Percentiles rank a stretch among this genome's conserved stretches.
These are phyloP conservation scores for Pelecanoides urinatrix DNA, from an alignment of 2,113 vertebrate species.

Conservation along the genomic window DNA sequence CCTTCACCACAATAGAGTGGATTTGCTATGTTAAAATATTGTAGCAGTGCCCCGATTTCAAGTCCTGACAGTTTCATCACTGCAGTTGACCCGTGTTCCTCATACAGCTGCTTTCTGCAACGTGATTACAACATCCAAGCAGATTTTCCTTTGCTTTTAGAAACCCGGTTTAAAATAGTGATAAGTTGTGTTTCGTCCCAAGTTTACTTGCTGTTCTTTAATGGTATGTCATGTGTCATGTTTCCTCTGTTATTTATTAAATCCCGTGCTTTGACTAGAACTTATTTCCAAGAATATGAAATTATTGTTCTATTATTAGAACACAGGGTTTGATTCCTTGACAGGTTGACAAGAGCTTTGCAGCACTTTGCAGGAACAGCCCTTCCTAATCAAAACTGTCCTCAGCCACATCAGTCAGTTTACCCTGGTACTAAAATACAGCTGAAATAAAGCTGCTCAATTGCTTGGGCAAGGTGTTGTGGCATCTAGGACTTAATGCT, in stretches of 20 bases:
- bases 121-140: background rate
- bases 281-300: background rate
- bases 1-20: background rate
- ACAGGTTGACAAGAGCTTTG: slow-evolving; percentile 18
- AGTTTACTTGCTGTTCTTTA: background rate
- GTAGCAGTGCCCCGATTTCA: background rate
- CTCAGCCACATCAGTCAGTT: background rate
- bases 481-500: background rate
- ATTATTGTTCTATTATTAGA: slow-evolving; percentile 36
- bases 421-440: background rate
- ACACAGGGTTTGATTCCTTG: background rate
- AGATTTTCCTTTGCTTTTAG: background rate
- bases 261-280: background rate
- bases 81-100: slow-evolving; percentile 2
- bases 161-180: background rate
- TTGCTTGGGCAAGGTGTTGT: background rate
- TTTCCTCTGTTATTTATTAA: background rate
- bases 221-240: background rate
- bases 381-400: background rate
- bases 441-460: background rate
- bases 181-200: background rate
- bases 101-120: background rate
- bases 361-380: background rate
- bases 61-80: slow-evolving; percentile 16
- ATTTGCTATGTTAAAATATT: background rate